phyloP scores from a whole-genome alignment of 2,888 invertebrate genomes.

The Eumerus sabulonum region DNA sequence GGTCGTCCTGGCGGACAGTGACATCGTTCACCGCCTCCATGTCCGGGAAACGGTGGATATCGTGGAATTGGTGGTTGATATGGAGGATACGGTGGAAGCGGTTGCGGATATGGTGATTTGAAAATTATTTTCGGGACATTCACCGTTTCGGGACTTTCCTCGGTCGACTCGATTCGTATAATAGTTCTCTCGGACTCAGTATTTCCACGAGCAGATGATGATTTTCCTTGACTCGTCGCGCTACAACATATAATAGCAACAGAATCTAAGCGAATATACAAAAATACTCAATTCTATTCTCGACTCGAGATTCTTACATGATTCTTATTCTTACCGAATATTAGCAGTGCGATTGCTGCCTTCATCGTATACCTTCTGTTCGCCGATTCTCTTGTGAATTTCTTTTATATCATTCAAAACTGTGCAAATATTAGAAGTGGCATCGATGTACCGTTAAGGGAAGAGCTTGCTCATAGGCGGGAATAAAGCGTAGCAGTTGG shows the following conservation, averaged over 20 bases:
- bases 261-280: constrained; percentile 10
- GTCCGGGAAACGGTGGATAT: not conserved
- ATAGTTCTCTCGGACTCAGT: constrained; percentile 9
- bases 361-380: constrained; percentile 45
- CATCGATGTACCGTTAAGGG: no score
- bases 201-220: not conserved
- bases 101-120: constrained; percentile 1
- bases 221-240: not conserved
- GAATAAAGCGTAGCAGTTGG: no score
- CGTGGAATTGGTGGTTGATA: constrained; percentile 2
- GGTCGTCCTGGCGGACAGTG: constrained; percentile 30
- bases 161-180: constrained; percentile 4
- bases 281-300: no score
- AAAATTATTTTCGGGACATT: constrained; percentile 21
- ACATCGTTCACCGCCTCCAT: constrained; percentile 7
- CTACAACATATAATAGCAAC: not conserved
- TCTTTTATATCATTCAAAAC: constrained; percentile 34
- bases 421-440: not conserved
- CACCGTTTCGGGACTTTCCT: not conserved
- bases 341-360: constrained; percentile 33
- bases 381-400: constrained; percentile 5
- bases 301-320: not conserved
- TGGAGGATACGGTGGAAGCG: constrained; percentile 3
- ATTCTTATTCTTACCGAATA: constrained; percentile 32
- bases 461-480: no score